Conservation (phyloP, 2,797 vertebrate genomes). For the Choloepus didactylus region DNA sequence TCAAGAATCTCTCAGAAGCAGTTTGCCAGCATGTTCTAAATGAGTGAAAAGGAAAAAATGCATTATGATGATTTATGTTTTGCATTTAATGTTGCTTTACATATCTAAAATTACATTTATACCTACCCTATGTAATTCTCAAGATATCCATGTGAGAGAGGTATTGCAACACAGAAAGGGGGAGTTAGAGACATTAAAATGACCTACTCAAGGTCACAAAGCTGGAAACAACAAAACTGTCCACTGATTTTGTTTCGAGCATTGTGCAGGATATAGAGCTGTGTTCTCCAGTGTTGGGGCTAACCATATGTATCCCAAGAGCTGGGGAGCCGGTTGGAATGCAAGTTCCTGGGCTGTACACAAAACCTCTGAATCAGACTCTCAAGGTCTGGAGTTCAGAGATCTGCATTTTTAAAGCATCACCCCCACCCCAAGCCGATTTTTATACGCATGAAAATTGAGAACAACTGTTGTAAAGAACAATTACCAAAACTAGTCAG, state of each 20-base stretch:
- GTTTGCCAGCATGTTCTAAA: conserved; percentile 67
- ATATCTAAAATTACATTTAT: conserved; percentile 54
- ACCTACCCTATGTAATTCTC: conserved; percentile 30
- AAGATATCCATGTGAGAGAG: background rate
- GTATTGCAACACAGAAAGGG: background rate
- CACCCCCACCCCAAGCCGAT: background rate
- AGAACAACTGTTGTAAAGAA: background rate
- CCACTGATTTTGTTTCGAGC: background rate
- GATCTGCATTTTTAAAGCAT: conserved; percentile 15
- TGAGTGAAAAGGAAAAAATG: conserved; percentile 45
- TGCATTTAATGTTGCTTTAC: conserved; percentile 62
- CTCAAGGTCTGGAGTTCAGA: background rate
- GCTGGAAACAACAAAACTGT: background rate
- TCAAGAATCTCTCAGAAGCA: conserved; percentile 64
- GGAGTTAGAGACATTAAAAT: background rate
- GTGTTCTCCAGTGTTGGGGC: background rate
- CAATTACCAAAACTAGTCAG: background rate
- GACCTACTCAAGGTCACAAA: background rate
- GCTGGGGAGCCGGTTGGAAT: background rate
- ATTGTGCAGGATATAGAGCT: background rate
- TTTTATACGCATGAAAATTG: background rate
- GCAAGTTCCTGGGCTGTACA: background rate
- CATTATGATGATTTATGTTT: conserved; percentile 68
- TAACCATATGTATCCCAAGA: background rate
- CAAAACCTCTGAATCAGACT: background rate